Conservation (phyloP, 2,888 invertebrate genomes). For the Mimumesa dahlbomi region DNA sequence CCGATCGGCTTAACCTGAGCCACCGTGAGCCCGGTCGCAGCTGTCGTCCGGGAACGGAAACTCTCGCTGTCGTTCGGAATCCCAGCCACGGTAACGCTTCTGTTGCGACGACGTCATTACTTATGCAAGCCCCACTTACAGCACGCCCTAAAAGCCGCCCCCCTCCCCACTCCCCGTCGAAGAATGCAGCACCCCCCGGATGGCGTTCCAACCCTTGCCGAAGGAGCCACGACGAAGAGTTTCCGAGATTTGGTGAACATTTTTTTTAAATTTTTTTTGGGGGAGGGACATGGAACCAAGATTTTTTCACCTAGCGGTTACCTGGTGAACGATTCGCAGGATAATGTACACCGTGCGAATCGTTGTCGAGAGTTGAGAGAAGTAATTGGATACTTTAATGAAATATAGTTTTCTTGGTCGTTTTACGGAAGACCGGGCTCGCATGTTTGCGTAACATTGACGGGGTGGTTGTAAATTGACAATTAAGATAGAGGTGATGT, state of each 20-base stretch:
- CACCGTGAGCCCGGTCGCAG: conserved; percentile 75
- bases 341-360: no score
- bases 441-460: no score
- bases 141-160: conserved; percentile 71
- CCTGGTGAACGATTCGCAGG: no score
- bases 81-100: conserved; percentile 54
- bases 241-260: conserved; percentile 26
- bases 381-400: no score
- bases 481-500: no score
- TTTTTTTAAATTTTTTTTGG: neutral
- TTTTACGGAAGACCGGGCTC: no score
- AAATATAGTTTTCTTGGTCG: no score
- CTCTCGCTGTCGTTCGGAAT: conserved; percentile 58
- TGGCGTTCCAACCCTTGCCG: conserved; percentile 47
- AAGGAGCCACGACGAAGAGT: conserved; percentile 10
- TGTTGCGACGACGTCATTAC: conserved; percentile 71
- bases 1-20: conserved; percentile 78
- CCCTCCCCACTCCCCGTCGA: conserved; percentile 41
- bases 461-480: no score
- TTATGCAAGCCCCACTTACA: conserved; percentile 77
- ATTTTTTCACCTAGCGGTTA: no score
- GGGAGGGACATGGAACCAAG: neutral
- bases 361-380: no score
- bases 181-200: conserved; percentile 59
- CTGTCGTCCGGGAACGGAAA: conserved; percentile 71